Evolutionary conservation across 2,113 vertebrate species (phyloP).

Genomic region (Pteropus alecto): DNA sequence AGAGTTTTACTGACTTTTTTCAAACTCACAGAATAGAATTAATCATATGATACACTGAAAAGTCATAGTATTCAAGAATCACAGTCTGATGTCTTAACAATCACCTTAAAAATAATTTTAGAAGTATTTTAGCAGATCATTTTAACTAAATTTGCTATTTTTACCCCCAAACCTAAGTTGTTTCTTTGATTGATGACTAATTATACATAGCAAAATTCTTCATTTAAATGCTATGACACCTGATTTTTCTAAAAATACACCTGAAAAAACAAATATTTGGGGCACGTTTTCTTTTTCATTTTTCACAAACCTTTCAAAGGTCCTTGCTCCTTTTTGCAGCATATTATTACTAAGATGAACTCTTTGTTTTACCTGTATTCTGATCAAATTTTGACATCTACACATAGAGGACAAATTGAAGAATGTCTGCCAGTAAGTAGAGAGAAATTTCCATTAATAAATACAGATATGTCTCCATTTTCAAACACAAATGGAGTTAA

Average conservation of each 20-base stretch:
- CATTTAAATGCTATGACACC: constrained; percentile 64
- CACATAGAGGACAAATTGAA: constrained; percentile 54
- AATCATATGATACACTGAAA: background rate
- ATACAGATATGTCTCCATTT: constrained; percentile 72
- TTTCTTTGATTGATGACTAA: constrained; percentile 55
- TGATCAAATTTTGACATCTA: constrained; percentile 74
- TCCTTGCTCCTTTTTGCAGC: constrained; percentile 39
- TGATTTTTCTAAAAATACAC: constrained; percentile 65
- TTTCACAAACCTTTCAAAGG: constrained; percentile 59
- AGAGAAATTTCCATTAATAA: constrained; percentile 67
- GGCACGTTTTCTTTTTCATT: constrained; percentile 60
- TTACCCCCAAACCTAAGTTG: background rate
- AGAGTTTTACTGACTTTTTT: background rate
- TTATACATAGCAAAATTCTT: constrained; percentile 29
- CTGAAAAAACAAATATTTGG: background rate
- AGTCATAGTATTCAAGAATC: background rate
- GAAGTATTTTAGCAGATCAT: background rate
- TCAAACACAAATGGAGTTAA: constrained; percentile 68
- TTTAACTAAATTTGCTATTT: background rate
- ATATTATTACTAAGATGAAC: constrained; percentile 78
- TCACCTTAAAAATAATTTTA: background rate
- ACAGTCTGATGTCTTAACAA: background rate
- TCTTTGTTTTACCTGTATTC: constrained; percentile 74
- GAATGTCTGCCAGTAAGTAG: constrained; percentile 76
- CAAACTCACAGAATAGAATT: background rate